Evolutionary conservation across 2,113 vertebrate species (phyloP).

Genomic region (Phrynocephalus versicolor): DNA sequence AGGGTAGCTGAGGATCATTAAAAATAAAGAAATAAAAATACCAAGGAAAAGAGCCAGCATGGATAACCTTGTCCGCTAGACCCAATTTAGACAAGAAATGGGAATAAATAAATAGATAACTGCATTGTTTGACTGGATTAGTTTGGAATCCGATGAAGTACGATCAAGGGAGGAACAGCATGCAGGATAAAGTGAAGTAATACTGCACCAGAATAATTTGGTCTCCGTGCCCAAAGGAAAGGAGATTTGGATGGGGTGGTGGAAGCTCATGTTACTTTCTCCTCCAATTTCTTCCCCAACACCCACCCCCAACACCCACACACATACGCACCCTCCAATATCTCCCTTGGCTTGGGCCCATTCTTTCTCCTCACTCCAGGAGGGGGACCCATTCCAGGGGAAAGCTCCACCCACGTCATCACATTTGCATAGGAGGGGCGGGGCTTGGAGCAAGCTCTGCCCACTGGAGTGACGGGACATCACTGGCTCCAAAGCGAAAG

Average conservation of each 20-base stretch:
- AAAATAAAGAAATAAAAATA: conserved; percentile 23
- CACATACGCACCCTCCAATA: no score
- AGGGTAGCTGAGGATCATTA: background rate
- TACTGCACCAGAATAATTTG: conserved; percentile 59
- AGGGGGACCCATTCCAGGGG: background rate
- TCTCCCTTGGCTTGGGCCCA: background rate
- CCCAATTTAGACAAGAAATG: conserved; percentile 38
- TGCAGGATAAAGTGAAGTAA: conserved; percentile 56
- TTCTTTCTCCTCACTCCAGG: background rate
- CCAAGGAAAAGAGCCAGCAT: conserved; percentile 17
- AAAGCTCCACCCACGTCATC: background rate
- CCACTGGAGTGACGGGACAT: conserved; percentile 1
- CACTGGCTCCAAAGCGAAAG: conserved; percentile 13
- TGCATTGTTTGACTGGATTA: conserved; percentile 48
- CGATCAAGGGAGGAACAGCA: conserved; percentile 38
- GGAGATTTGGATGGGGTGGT: background rate
- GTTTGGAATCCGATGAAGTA: conserved; percentile 39
- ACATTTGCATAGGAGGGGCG: background rate
- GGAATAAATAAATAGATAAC: conserved; percentile 48
- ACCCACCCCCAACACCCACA: background rate
- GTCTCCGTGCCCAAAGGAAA: conserved; percentile 11
- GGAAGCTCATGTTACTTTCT: background rate
- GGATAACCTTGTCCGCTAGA: conserved; percentile 44
- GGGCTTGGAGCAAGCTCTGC: background rate
- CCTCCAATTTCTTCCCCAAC: background rate